Percentiles rank a stretch among this genome's conserved stretches.
Conservation (phyloP, 2,113 vertebrate genomes). For the Hylia prasina region DNA sequence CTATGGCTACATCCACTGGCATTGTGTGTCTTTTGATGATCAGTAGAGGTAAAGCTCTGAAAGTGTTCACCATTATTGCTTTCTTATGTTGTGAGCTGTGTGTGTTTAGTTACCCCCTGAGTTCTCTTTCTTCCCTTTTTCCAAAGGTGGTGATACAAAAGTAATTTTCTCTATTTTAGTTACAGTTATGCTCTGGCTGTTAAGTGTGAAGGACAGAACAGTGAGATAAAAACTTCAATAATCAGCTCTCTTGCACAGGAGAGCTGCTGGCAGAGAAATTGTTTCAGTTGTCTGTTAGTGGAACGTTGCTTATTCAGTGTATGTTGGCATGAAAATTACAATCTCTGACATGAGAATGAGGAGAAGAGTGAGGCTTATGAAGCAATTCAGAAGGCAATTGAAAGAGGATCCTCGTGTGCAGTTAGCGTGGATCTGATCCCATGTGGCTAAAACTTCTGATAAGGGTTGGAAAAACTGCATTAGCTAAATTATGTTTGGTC, state of each 20-base stretch:
- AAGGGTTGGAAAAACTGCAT: constrained; percentile 38
- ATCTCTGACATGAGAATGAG: background rate
- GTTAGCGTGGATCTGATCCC: background rate
- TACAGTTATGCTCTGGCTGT: background rate
- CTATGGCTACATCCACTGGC: background rate
- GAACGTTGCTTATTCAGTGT: rapidly evolving
- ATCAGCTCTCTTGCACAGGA: background rate
- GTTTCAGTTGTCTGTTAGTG: background rate
- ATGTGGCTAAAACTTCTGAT: constrained; percentile 27
- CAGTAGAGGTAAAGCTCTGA: background rate
- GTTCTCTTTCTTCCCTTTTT: background rate
- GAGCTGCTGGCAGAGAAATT: background rate
- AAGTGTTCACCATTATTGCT: background rate
- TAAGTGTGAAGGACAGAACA: background rate
- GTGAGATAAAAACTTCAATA: background rate
- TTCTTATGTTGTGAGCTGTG: background rate
- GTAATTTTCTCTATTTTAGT: background rate
- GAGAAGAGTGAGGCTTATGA: background rate
- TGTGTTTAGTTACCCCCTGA: background rate
- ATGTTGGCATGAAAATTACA: background rate
- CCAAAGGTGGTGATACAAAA: background rate
- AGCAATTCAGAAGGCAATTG: background rate
- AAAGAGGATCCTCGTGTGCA: background rate
- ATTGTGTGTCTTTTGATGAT: background rate
- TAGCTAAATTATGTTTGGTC: constrained; percentile 50